Base-by-base conservation (phyloP, 2,797 vertebrate genomes). In the Meda fulgida region DNA sequence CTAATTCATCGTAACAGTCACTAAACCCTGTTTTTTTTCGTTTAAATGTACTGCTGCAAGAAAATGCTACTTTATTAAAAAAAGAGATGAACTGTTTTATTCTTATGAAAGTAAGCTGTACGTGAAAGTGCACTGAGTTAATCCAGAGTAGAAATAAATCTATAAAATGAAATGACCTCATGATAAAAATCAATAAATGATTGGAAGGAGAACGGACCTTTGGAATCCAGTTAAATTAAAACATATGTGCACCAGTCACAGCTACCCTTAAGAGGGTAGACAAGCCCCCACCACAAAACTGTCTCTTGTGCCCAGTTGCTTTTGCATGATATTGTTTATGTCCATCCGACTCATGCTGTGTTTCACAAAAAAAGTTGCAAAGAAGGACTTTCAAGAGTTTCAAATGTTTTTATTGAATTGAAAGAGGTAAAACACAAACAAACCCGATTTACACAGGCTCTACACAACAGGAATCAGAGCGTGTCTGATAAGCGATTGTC, bases 341-440 rank as follows among this genome's bases (percentile, higher is more conserved):
- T 34, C 34, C n/a, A 43, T 36, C 5, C 3, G 19, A 38, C 14
- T 29, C 31, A 18, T 21, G 31, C 31, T 18, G 18, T 43, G 34
- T 31, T 29, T 7, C 36, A 19, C 11, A 14, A 46, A 43, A 43
- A 72, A 79, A 4, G n/a, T n/a, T 16, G 0, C 69, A 65, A 29
- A 65, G 38, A 60, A 60, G 6, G 2, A 18, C 23, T 80, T 67
- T 65, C 4, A 81, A 55, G 76, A 72, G 70, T 78, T 85, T 66
- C 4, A 38, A 66, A 51, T 31, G 4, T 51, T 14, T 81, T 87
- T 84, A 80, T 88, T 91, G 87, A 88, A 89, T 83, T 80, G 51
- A 81, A 86, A 89, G 87, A 80, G 66, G 83, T 85, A 67, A 82
- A 87, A 89, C 87, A 88, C 85, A 87, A 88, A 82, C 21, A 81